A percentile compares a stretch with the other conserved stretches of the same genome.
phyloP scores from a whole-genome alignment of 2,113 vertebrate species.

The Dinomys branickii region DNA sequence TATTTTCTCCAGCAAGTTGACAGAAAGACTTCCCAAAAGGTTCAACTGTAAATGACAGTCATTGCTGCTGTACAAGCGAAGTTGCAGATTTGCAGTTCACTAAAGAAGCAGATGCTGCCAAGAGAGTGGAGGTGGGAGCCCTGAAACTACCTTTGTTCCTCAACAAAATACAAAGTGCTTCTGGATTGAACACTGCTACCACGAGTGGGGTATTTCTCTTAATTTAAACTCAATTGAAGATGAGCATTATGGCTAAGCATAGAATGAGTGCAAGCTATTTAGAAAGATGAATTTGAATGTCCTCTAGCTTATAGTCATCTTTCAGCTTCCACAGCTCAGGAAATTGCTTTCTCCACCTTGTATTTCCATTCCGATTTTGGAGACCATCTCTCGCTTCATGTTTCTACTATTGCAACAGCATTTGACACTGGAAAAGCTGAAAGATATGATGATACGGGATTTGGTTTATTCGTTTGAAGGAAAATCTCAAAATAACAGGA shows the following conservation, averaged over 20 bases:
- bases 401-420: not conserved
- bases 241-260: conserved; percentile 37
- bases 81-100: not conserved
- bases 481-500: conserved; percentile 32
- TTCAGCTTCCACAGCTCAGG: not conserved
- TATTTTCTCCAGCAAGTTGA: conserved; percentile 57
- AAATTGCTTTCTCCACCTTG: not conserved
- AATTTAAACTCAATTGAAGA: conserved; percentile 57
- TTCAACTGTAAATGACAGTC: not conserved
- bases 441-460: not conserved
- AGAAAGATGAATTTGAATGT: not conserved
- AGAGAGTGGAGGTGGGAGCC: conserved; percentile 47
- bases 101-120: not conserved
- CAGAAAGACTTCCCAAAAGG: conserved; percentile 1
- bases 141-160: conserved; percentile 74
- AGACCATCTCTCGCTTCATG: not conserved
- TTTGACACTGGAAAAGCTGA: not conserved
- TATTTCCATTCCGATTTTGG: not conserved
- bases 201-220: conserved; percentile 73
- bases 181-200: conserved; percentile 74
- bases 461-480: not conserved
- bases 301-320: not conserved
- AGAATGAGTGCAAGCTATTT: conserved; percentile 14
- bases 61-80: not conserved
- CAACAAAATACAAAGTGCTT: conserved; percentile 80